Base-by-base conservation (phyloP, 2,888 invertebrate species). In the Cataglyphis cursor region DNA sequence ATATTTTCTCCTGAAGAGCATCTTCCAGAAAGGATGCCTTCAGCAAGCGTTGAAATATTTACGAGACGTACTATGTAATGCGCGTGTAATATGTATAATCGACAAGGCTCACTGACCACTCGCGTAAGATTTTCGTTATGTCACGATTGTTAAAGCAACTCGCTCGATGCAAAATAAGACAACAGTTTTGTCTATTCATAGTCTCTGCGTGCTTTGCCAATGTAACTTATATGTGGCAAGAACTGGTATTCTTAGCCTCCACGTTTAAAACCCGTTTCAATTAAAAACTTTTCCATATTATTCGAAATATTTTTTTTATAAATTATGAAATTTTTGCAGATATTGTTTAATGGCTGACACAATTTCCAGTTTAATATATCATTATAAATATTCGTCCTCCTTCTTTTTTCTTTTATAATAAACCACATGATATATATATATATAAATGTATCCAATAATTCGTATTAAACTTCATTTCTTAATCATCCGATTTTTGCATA, bases 321-420 rank as follows among this genome's bases (percentile, higher is more conserved):
- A 21, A 35, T 72, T 38, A 24, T 38, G 1, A 24, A 54, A 57
- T 24, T 24, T 35, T 18, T 38, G 9, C 24, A 35, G 10, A 57
- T 6, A 12, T 35, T 57, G 72, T 3, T 24, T 38, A 38, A 80
- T 28, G 61, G 57, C 73, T 88, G 88, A 86, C 87, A 86, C 74
- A 62, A 70, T 62, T 88, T 87, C 89, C 78, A 61, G 64, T 65
- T 78, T 78, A 76, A 82, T 82, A 57, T 87, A 78, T 82, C 84
- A 84, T 88, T 88, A 88, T 86, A 88, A 88, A 88, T 88, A 88
- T 76, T 86, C 68, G 12, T n/a, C n/a, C 38, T 59, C 18, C 28
- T 59, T 41, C 24, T 28, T 8, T 28, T 6, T 18, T 24, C 18
- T 48, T 12, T n/a, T 41, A 59, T 28, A 73, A 59, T 73, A 73